These are phyloP conservation scores for Petrocephalus zakoni DNA, from an alignment of 2,113 vertebrate genomes.

Conservation along the genomic window DNA sequence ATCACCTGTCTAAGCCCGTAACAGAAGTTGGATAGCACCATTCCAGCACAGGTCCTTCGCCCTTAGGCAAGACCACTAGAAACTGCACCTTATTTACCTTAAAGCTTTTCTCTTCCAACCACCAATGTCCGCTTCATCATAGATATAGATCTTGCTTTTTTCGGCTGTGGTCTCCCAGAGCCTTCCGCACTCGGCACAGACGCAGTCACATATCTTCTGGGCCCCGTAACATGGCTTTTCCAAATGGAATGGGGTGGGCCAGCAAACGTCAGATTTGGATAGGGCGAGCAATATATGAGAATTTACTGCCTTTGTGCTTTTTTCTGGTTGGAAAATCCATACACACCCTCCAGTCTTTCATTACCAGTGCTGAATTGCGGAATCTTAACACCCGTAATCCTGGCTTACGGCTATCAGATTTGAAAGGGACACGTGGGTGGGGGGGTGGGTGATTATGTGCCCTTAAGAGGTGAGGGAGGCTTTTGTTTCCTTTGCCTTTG, in stretches of 20 bases:
- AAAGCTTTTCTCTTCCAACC: background rate
- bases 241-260: background rate
- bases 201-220: background rate
- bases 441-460: background rate
- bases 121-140: background rate
- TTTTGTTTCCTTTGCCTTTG: background rate
- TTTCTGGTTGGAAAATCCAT: background rate
- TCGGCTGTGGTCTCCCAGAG: background rate
- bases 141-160: background rate
- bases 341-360: background rate
- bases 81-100: background rate
- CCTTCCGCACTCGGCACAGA: background rate
- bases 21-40: background rate
- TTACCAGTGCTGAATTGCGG: background rate
- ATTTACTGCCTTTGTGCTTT: background rate
- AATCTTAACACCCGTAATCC: conserved; percentile 3
- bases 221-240: background rate
- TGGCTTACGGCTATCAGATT: background rate
- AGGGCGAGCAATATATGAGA: background rate
- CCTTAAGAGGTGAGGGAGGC: background rate
- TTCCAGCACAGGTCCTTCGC: background rate
- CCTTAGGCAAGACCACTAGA: background rate
- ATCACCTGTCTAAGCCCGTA: background rate
- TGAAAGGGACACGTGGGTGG: conserved; percentile 4
- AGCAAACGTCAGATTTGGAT: background rate